These are phyloP conservation scores for Aphaenogaster ashmeadi DNA, from an alignment of 1,140 invertebrate genomes.

Conservation along the genomic window DNA sequence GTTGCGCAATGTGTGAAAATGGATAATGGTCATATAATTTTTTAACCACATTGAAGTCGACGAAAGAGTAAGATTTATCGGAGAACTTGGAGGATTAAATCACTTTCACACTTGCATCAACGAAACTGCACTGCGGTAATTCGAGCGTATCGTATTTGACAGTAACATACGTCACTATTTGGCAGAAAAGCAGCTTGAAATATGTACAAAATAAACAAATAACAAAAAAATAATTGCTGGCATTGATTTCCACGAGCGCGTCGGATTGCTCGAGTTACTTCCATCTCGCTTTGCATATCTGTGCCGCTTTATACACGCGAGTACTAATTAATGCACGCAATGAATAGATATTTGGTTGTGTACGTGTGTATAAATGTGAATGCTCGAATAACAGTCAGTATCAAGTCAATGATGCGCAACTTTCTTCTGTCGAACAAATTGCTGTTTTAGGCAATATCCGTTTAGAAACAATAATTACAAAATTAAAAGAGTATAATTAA, in stretches of 20 bases:
- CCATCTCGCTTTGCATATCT: conserved; percentile 56
- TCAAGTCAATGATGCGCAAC: conserved; percentile 41
- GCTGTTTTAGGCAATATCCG: background rate
- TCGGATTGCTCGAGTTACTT: conserved; percentile 42
- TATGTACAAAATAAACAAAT: conserved; percentile 53
- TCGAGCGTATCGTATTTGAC: conserved; percentile 48
- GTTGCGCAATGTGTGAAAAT: background rate
- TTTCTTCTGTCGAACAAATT: conserved; percentile 14
- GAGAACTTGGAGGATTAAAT: conserved; percentile 34
- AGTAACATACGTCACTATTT: conserved; percentile 35
- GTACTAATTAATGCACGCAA: conserved; percentile 76
- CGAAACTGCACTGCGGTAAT: conserved; percentile 31
- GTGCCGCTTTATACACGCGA: conserved; percentile 69
- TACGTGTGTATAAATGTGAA: background rate
- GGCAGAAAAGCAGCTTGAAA: conserved; percentile 49
- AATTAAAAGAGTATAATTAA: background rate
- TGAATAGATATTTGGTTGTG: conserved; percentile 64
- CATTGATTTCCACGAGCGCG: conserved; percentile 60
- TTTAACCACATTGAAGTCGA: background rate
- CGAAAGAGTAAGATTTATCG: conserved; percentile 20
- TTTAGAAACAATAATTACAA: conserved; percentile 7
- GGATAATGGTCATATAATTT: background rate
- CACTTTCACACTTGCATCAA: conserved; percentile 38
- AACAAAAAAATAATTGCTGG: conserved; percentile 37
- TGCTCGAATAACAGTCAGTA: conserved; percentile 23